These are phyloP conservation scores for Chloroclystis v-ata DNA, from an alignment of 2,888 invertebrate species.

Conservation along the genomic window DNA sequence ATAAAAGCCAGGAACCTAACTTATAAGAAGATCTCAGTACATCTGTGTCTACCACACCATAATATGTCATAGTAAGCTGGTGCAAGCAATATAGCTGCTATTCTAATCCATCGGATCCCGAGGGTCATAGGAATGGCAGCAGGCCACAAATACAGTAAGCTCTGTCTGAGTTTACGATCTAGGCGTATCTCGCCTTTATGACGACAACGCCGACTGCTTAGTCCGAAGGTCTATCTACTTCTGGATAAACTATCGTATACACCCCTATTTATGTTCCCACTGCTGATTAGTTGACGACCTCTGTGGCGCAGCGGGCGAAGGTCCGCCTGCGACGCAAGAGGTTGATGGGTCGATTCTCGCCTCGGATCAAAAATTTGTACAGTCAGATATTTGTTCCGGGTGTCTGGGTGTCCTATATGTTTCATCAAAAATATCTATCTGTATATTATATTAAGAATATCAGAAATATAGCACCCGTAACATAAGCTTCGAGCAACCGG, in stretches of 20 bases:
- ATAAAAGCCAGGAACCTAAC: too few relatives aligned
- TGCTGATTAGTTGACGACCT: not conserved
- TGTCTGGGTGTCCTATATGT: too few relatives aligned
- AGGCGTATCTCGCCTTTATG: constrained; percentile 64
- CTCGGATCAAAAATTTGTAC: too few relatives aligned
- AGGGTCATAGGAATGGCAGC: constrained; percentile 54
- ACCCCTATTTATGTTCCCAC: too few relatives aligned
- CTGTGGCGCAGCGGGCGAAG: too few relatives aligned
- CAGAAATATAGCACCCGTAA: too few relatives aligned
- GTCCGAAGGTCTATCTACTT: constrained; percentile 16
- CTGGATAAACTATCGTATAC: constrained; percentile 26
- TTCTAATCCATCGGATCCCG: constrained; percentile 48
- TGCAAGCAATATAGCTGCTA: constrained; percentile 38
- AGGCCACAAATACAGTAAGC: constrained; percentile 60
- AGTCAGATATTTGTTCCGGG: too few relatives aligned
- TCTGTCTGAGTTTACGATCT: constrained; percentile 66
- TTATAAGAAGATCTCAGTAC: not conserved
- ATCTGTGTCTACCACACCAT: not conserved
- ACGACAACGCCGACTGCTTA: constrained; percentile 47
- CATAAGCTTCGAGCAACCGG: too few relatives aligned
- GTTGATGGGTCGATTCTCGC: too few relatives aligned
- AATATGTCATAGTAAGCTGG: constrained; percentile 27
- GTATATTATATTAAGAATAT: too few relatives aligned
- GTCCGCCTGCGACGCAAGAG: too few relatives aligned
- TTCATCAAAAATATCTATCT: too few relatives aligned